Evolutionary conservation across 2,888 invertebrate genomes (phyloP).

Genomic region (Acanthosepion esculentum): DNA sequence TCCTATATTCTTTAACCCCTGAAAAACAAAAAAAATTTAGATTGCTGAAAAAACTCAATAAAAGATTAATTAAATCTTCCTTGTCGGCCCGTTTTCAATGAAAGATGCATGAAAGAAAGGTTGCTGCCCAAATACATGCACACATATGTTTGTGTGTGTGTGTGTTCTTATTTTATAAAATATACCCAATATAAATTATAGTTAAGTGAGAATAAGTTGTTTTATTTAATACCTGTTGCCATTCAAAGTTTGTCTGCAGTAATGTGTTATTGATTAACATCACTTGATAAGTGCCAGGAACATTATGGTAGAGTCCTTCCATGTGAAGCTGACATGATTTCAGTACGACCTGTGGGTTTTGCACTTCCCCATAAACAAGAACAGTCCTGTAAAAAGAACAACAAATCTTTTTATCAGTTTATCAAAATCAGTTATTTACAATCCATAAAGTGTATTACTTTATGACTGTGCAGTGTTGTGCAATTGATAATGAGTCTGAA

Average conservation of each 20-base stretch:
- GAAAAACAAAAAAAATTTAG: no score
- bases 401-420: neutral
- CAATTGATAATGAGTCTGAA: no score
- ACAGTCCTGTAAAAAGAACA: conserved; percentile 59
- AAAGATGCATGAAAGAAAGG: neutral
- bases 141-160: conserved; percentile 59
- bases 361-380: conserved; percentile 69
- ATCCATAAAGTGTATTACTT: neutral
- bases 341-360: conserved; percentile 70
- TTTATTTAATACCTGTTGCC: conserved; percentile 63
- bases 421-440: neutral
- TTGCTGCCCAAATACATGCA: neutral
- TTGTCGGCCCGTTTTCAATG: no score
- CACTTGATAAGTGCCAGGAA: conserved; percentile 64
- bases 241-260: conserved; percentile 67
- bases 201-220: neutral
- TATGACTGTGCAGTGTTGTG: neutral
- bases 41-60: no score
- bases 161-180: neutral
- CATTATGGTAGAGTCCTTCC: conserved; percentile 68
- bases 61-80: neutral
- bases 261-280: conserved; percentile 71
- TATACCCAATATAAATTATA: neutral
- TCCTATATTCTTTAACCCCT: no score
- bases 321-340: conserved; percentile 66